Conservation (phyloP, 2,113 vertebrate genomes). For the Malurus melanocephalus region DNA sequence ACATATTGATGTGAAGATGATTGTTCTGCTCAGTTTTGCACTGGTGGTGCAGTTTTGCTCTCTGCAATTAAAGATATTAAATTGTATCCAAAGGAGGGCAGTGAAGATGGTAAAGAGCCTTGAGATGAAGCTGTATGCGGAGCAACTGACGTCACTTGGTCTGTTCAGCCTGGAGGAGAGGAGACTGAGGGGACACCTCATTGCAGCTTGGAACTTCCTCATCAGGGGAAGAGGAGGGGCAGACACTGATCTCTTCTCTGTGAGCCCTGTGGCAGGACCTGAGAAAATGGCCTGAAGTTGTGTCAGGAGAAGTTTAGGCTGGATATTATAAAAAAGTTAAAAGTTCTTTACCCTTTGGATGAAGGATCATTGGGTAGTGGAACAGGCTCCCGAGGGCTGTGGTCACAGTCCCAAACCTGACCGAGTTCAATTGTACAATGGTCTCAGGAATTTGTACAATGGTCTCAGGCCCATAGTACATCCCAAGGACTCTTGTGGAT, state of each 20-base stretch:
- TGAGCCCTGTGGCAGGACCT: background rate
- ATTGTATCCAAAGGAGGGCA: background rate
- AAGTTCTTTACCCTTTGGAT: background rate
- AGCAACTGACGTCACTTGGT: background rate
- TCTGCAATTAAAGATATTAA: background rate
- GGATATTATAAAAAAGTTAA: background rate
- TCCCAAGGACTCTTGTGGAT: background rate
- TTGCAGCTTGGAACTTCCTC: background rate
- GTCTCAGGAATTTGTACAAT: background rate
- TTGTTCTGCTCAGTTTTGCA: background rate
- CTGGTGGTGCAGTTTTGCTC: background rate
- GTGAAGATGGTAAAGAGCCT: background rate
- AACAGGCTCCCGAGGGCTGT: background rate
- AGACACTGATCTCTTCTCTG: background rate
- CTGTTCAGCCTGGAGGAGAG: background rate
- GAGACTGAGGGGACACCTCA: background rate
- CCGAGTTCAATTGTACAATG: background rate
- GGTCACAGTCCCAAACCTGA: background rate
- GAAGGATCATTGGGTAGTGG: background rate
- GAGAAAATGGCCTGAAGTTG: background rate
- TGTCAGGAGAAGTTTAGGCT: background rate
- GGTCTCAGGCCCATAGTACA: too few species aligned
- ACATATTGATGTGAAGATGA: background rate
- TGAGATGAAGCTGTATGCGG: background rate
- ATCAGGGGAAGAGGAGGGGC: background rate